phyloP scores from a whole-genome alignment of 2,888 invertebrate species.

The Bursaphelenchus okinawaensis region DNA sequence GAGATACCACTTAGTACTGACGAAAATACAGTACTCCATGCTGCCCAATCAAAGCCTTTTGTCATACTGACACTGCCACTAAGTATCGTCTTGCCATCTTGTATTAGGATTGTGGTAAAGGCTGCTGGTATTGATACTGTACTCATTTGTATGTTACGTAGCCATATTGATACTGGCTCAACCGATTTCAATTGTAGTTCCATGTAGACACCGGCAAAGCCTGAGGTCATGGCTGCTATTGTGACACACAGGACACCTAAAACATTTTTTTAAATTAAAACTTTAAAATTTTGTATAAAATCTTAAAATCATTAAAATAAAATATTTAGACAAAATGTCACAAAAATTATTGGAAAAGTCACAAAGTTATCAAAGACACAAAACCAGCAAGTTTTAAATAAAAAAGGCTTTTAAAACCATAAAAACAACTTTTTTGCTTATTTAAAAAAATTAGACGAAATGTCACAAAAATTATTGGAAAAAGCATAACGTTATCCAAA shows the following conservation, averaged over 20 bases:
- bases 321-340: too few species aligned
- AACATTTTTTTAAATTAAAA: not conserved
- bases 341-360: too few species aligned
- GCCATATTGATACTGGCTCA: not conserved
- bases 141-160: not conserved
- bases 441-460: too few species aligned
- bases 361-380: too few species aligned
- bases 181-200: not conserved
- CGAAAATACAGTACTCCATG: not conserved
- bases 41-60: not conserved
- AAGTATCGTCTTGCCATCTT: not conserved
- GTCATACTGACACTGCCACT: not conserved
- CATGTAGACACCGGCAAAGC: not conserved
- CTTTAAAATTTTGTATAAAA: too few species aligned
- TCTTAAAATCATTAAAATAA: too few species aligned
- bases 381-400: too few species aligned
- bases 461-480: too few species aligned
- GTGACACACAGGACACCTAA: not conserved
- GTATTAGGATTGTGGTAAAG: not conserved
- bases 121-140: not conserved
- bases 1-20: not conserved
- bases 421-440: too few species aligned
- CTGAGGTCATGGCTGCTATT: not conserved
- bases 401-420: too few species aligned
- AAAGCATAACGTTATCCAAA: too few species aligned